Conservation (phyloP, 2,113 vertebrate genomes). For the Corythaixoides concolor region DNA sequence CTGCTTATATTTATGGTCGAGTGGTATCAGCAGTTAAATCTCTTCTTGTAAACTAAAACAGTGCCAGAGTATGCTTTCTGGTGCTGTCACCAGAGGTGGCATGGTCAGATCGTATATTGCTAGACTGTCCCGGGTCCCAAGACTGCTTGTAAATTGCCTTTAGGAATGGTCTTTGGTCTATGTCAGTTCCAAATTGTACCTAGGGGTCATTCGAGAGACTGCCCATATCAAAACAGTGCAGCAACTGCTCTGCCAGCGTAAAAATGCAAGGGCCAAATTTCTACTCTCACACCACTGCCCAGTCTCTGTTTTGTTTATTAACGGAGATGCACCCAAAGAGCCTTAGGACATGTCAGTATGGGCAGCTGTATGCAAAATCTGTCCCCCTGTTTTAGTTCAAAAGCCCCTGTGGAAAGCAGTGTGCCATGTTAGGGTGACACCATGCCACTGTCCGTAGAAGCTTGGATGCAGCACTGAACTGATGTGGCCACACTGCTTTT, state of each 20-base stretch:
- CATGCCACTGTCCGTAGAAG: neutral
- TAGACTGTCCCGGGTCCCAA: neutral
- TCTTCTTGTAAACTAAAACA: neutral
- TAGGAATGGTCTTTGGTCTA: neutral
- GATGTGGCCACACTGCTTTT: fast-evolving
- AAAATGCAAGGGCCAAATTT: neutral
- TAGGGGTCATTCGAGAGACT: neutral
- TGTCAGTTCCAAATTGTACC: neutral
- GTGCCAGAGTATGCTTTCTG: neutral
- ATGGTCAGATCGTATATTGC: neutral
- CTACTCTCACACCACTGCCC: neutral
- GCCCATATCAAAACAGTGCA: fast-evolving
- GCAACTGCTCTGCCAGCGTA: neutral
- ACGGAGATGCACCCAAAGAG: neutral
- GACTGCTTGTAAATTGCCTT: neutral
- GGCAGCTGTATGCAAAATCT: neutral
- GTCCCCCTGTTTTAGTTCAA: neutral
- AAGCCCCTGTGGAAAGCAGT: neutral
- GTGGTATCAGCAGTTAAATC: neutral
- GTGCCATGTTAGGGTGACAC: neutral
- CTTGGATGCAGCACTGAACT: neutral
- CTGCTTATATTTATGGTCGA: neutral
- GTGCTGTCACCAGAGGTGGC: neutral
- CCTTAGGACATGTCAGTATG: neutral
- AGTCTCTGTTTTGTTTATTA: neutral